Evolutionary conservation across 2,888 invertebrate species (phyloP), one percentile per base, ranked within the genome.

Genomic region (Thereva unica): DNA sequence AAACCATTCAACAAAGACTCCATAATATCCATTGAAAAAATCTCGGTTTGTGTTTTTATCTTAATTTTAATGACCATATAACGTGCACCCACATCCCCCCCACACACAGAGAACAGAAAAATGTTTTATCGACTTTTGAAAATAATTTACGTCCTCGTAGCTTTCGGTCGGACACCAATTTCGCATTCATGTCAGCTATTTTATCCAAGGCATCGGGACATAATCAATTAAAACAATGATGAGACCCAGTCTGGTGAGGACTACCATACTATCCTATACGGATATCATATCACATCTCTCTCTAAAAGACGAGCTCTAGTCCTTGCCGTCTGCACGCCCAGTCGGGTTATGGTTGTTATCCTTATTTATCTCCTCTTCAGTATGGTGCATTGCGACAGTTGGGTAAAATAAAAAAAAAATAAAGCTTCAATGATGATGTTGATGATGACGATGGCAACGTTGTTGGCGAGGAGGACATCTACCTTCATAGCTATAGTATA

Each of bases 321-420:
- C 50, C 45, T 61, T 50, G 49, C 53, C 44, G 64, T 53, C 64
- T 64, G 64, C 44, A 53, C 54, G 64, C 54, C 64, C 54, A 53
- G 44, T 45, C 42, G 52, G 23, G 23, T 23, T 23, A 50, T 54
- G 54, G 40, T 37, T 63, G 63, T 67, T 69, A 69, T 69, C 69
- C 64, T 67, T 69, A 69, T 69, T 67, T 67, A 69, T 69, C 65
- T 69, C 69, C 65, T 64, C 69, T 69, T 57, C 66, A 64, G 61
- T 44, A 68, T 71, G 71, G 71, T 71, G 71, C 71, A 71, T 69
- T 71, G 71, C 71, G 71, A 71, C 71, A 71, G 71, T 69, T 69
- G 64, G 42, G 41, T 40, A 50, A 57, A 66, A 52, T 10, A 47
- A 47, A 47, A 47, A 42, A 42, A 8, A 42, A 35, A 12, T 6